phyloP scores from a whole-genome alignment of 2,797 vertebrate species.

The Allobates femoralis region DNA sequence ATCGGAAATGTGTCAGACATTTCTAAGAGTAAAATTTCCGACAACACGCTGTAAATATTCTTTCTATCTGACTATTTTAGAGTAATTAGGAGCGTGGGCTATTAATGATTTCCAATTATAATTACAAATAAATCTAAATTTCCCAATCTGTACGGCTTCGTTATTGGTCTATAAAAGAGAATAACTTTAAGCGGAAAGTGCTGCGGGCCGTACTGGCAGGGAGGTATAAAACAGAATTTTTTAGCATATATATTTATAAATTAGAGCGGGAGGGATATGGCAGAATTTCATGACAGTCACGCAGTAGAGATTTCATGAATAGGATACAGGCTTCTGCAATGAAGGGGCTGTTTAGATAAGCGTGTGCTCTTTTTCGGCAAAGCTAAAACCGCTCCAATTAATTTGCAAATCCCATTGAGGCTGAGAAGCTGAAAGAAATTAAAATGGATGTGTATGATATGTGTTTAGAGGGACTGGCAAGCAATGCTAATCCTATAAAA shows the following conservation, averaged over 20 bases:
- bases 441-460: slow-evolving; percentile 48
- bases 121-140: slow-evolving; percentile 28
- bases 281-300: slow-evolving; percentile 32
- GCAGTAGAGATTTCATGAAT: slow-evolving; percentile 42
- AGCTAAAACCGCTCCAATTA: slow-evolving; percentile 57
- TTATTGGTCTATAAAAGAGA: slow-evolving; percentile 27
- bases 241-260: slow-evolving; percentile 54
- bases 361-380: slow-evolving; percentile 40
- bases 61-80: not conserved
- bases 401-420: slow-evolving; percentile 62
- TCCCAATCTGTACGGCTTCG: not conserved
- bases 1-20: not conserved
- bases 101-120: slow-evolving; percentile 30
- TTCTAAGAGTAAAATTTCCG: not conserved
- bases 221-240: slow-evolving; percentile 33
- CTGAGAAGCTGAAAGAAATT: slow-evolving; percentile 55
- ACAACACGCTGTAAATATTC: not conserved
- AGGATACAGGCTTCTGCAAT: slow-evolving; percentile 37
- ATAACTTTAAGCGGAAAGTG: slow-evolving; percentile 21
- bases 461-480: slow-evolving; percentile 56
- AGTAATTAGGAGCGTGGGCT: slow-evolving; percentile 17
- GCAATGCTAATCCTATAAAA: slow-evolving; percentile 53
- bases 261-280: not conserved
- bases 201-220: slow-evolving; percentile 4
- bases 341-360: slow-evolving; percentile 40